A percentile compares a stretch with the other conserved stretches of the same genome.
Conservation (phyloP, 2,888 invertebrate genomes). For the Cephus spinipes region DNA sequence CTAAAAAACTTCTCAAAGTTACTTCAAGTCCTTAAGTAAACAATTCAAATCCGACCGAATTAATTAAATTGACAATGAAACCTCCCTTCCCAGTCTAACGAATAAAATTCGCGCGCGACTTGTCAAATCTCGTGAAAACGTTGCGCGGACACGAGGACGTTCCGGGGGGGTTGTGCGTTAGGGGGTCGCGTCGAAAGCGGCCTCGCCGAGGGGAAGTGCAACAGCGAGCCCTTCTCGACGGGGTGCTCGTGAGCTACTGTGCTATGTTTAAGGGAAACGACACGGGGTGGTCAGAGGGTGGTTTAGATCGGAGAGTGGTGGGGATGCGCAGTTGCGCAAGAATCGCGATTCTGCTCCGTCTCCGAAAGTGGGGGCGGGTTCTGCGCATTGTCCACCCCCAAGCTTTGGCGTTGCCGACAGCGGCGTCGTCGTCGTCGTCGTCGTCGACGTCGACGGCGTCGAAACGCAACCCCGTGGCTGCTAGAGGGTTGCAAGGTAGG, state of each 20-base stretch:
- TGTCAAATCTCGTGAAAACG: neutral
- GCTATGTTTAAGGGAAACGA: slow-evolving; percentile 59
- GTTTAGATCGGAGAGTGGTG: slow-evolving; percentile 1
- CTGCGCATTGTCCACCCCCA: slow-evolving; percentile 65
- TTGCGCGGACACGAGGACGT: neutral
- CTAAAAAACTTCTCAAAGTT: neutral
- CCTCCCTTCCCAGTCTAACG: neutral
- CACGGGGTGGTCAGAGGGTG: slow-evolving; percentile 22
- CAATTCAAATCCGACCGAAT: neutral
- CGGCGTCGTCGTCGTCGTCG: slow-evolving; percentile 6
- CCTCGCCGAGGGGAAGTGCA: slow-evolving; percentile 17
- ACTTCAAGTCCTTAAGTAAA: neutral
- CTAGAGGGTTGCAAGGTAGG: slow-evolving; percentile 16
- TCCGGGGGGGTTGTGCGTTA: neutral
- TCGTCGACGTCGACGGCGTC: neutral
- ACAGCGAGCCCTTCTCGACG: slow-evolving; percentile 54
- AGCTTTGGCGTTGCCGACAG: slow-evolving; percentile 25
- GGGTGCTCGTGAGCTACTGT: slow-evolving; percentile 66
- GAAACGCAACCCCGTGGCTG: slow-evolving; percentile 19
- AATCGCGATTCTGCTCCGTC: slow-evolving; percentile 41
- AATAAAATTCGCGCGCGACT: neutral
- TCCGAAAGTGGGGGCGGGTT: slow-evolving; percentile 64
- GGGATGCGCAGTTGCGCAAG: slow-evolving; percentile 43
- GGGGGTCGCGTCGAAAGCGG: slow-evolving; percentile 29
- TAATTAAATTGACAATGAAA: neutral